phyloP scores from a whole-genome alignment of 2,113 vertebrate genomes.

The Asarcornis scutulata region DNA sequence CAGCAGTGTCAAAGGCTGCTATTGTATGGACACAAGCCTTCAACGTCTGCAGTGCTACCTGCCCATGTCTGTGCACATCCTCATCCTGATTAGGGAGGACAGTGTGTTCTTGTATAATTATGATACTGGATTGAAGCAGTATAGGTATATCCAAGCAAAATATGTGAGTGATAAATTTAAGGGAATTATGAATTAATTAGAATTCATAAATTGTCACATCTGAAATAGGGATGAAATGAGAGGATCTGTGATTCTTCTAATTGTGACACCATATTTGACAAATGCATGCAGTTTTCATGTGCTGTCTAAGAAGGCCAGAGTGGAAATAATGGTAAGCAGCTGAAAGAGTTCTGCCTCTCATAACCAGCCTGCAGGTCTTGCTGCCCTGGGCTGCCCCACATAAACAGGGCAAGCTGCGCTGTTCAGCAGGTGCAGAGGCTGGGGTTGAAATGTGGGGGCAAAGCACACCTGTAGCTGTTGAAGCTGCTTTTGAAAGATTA shows the following conservation, averaged over 20 bases:
- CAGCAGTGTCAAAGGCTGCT: not conserved
- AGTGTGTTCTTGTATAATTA: not conserved
- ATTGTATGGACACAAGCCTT: not conserved
- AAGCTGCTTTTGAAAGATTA: not conserved
- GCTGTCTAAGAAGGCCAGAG: not conserved
- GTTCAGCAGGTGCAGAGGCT: fast-evolving
- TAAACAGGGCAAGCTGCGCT: not conserved
- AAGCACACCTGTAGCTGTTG: not conserved
- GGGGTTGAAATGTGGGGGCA: not conserved
- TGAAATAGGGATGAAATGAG: not conserved
- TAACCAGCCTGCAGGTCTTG: fast-evolving
- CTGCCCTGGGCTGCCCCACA: fast-evolving
- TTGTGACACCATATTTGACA: fast-evolving
- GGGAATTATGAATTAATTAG: not conserved
- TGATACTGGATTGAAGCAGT: not conserved
- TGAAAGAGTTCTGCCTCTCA: not conserved
- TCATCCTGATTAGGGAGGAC: conserved; percentile 45
- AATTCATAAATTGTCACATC: not conserved
- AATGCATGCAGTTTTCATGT: not conserved
- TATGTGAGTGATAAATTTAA: not conserved
- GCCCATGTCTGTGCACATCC: not conserved
- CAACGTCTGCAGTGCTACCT: not conserved
- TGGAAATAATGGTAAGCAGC: not conserved
- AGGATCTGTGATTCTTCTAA: not conserved
- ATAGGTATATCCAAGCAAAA: not conserved